Evolutionary conservation across 2,113 vertebrate genomes (phyloP).

Genomic region (Tragelaphus buxtoni): DNA sequence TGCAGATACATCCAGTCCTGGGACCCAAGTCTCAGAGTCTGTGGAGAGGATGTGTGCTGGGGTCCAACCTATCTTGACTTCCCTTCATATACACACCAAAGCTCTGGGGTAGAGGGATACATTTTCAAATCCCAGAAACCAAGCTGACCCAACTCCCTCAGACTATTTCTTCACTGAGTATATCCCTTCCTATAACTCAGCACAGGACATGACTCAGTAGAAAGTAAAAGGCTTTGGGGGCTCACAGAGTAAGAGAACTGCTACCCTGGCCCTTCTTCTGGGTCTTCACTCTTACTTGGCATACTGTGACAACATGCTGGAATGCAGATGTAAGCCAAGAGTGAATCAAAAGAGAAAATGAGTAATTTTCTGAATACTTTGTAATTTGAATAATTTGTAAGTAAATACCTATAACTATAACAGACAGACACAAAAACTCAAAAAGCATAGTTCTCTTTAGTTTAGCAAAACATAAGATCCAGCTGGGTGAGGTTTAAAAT

Average conservation of each 20-base stretch:
- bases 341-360: neutral
- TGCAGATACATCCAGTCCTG: constrained; percentile 84
- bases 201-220: neutral
- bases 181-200: neutral
- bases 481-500: neutral
- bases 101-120: neutral
- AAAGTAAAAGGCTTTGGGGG: neutral
- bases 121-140: neutral
- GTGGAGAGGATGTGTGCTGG: neutral
- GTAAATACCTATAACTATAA: neutral
- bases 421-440: neutral
- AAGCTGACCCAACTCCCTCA: neutral
- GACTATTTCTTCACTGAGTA: neutral
- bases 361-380: neutral
- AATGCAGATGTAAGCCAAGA: neutral
- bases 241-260: neutral
- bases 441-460: neutral
- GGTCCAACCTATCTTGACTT: neutral
- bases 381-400: neutral
- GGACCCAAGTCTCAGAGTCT: constrained; percentile 79
- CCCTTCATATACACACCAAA: neutral
- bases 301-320: neutral
- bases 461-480: constrained; percentile 1
- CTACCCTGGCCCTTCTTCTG: neutral
- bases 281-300: neutral